Evolutionary conservation across 1,140 invertebrate genomes (phyloP).

Genomic region (Meloidogyne chitwoodi): DNA sequence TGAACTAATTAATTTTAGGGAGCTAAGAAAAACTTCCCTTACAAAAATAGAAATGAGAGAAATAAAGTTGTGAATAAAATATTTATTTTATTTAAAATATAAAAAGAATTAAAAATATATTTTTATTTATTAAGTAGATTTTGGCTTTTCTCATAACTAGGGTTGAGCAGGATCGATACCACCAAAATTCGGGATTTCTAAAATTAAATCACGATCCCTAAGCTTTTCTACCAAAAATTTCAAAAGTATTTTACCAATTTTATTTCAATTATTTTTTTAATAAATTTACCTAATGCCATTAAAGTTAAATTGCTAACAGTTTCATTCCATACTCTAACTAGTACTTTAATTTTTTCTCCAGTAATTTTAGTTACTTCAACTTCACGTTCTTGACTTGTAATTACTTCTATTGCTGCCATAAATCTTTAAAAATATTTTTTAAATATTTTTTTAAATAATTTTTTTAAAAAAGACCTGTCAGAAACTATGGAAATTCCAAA

Average conservation of each 20-base stretch:
- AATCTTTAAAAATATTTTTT: conserved; percentile 16
- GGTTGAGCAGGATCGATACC: no score
- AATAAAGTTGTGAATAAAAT: no score
- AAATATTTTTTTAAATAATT: neutral
- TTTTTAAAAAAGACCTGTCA: conserved; percentile 57
- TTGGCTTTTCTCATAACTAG: no score
- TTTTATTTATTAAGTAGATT: neutral
- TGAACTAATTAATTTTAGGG: neutral
- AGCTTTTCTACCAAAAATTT: no score
- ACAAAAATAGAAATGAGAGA: neutral
- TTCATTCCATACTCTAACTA: conserved; percentile 64
- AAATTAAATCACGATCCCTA: no score
- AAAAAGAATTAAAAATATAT: conserved; percentile 5
- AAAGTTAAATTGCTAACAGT: conserved; percentile 65
- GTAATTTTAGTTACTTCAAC: conserved; percentile 62
- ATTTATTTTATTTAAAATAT: no score
- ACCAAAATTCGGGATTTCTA: no score
- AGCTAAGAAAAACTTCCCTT: neutral
- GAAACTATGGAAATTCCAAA: conserved; percentile 65
- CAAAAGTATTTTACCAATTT: no score
- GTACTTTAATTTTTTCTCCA: conserved; percentile 62
- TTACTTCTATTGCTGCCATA: conserved; percentile 98
- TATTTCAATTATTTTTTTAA: conserved; percentile 20
- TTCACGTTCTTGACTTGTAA: conserved; percentile 74
- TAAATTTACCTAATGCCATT: conserved; percentile 62